Percentiles rank a stretch among this genome's conserved stretches.
These are phyloP conservation scores for Hapalemur alaotrensis DNA, from an alignment of 2,797 vertebrate species.

Conservation along the genomic window DNA sequence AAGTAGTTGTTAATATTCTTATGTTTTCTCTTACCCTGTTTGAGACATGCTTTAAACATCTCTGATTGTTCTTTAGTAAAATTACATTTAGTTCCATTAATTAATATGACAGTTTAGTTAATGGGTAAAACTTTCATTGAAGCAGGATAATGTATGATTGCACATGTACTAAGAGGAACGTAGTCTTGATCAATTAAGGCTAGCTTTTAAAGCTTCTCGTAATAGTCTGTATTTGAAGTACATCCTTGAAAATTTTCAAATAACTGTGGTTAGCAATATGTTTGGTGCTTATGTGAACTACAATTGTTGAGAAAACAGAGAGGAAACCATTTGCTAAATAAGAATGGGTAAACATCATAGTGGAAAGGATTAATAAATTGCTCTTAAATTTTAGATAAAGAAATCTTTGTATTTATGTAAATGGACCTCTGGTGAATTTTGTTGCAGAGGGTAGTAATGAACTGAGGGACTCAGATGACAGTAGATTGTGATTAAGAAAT, in stretches of 20 bases:
- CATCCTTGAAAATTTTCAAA: neutral
- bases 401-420: neutral
- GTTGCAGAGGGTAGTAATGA: neutral
- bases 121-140: neutral
- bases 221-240: neutral
- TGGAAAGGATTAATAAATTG: neutral
- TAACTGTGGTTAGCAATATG: neutral
- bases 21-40: neutral
- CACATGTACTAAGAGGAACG: neutral
- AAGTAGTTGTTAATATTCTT: neutral
- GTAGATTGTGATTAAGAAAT: neutral
- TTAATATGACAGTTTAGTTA: neutral
- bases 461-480: neutral
- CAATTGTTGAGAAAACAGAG: neutral
- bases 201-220: neutral
- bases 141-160: neutral
- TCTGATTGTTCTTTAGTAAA: neutral
- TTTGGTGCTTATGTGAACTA: neutral
- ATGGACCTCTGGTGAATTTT: neutral
- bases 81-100: neutral
- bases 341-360: neutral
- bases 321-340: neutral
- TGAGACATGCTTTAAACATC: neutral
- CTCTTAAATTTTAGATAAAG: neutral
- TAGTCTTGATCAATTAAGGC: neutral